Conservation (phyloP, 37 sponge, comb jelly and placozoan species). For the Mnemiopsis leidyi region DNA sequence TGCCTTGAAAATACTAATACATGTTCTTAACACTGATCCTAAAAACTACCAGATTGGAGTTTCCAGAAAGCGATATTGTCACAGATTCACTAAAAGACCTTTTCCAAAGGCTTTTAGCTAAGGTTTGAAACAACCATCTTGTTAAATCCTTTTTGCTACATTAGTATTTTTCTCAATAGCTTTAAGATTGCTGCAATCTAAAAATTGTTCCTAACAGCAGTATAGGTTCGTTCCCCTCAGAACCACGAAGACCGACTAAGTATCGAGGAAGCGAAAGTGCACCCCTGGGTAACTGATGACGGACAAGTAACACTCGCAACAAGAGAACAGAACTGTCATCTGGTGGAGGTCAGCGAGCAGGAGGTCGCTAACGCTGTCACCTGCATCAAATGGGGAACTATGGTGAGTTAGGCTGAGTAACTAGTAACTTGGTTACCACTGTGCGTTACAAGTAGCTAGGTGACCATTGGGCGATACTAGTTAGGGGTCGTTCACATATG, state of each 20-base stretch:
- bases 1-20: no score
- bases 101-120: neutral
- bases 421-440: neutral
- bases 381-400: constrained; percentile 53
- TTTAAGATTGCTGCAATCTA: no score
- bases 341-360: constrained; percentile 34
- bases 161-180: no score
- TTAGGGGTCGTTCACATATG: no score
- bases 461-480: no score
- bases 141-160: no score
- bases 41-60: neutral
- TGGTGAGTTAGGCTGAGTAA: constrained; percentile 17
- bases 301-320: neutral
- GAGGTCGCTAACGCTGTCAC: constrained; percentile 62
- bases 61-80: neutral
- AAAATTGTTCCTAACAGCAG: neutral
- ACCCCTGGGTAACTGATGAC: constrained; percentile 48
- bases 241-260: neutral
- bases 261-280: neutral
- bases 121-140: no score
- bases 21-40: no score
- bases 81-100: neutral
- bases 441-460: no score
- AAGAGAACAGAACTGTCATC: neutral
- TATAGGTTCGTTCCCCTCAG: neutral